Evolutionary conservation across 2,113 vertebrate species (phyloP).

Genomic region (Spizaetus ornatus): DNA sequence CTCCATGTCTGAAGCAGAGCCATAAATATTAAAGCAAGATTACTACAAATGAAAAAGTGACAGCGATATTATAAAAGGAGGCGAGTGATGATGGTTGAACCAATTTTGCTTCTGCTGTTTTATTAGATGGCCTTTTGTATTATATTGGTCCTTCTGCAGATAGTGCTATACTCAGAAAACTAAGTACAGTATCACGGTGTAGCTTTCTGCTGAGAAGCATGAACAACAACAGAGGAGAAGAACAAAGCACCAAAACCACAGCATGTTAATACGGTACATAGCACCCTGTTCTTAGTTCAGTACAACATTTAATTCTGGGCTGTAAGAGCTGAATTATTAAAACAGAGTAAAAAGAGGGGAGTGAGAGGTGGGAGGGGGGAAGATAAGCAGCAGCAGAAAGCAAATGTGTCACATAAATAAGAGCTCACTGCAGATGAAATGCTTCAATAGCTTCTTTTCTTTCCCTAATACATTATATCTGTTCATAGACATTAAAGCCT

Average conservation of each 20-base stretch:
- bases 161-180: neutral
- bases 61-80: neutral
- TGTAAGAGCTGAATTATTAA: neutral
- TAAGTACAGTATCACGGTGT: neutral
- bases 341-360: neutral
- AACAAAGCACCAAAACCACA: neutral
- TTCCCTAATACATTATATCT: neutral
- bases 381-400: neutral
- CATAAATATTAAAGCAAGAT: constrained; percentile 46
- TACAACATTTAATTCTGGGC: neutral
- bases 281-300: neutral
- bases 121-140: neutral
- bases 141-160: neutral
- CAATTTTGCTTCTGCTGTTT: constrained; percentile 2
- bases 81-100: neutral
- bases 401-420: neutral
- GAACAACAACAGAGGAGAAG: neutral
- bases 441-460: neutral
- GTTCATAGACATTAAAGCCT: neutral
- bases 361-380: neutral
- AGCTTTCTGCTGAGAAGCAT: neutral
- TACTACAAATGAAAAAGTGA: constrained; percentile 17
- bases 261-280: neutral
- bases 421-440: neutral
- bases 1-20: neutral